Percentiles rank a stretch among this genome's conserved stretches.
Conservation (phyloP, 64 coral and sea anemone species). For the Pachyseris speciosa region DNA sequence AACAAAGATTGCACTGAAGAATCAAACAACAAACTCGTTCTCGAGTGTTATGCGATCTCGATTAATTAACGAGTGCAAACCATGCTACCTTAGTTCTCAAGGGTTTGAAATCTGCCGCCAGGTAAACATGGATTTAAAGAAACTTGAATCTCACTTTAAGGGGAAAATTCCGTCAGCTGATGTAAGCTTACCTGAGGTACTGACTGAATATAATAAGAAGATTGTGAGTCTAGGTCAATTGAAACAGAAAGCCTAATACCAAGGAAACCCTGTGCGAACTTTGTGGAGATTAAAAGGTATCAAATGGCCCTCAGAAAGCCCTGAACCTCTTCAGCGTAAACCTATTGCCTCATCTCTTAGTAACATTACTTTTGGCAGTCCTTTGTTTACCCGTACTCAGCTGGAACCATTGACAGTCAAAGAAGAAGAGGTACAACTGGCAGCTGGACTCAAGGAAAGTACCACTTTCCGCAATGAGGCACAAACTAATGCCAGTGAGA, state of each 20-base stretch:
- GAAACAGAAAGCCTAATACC: too few relatives aligned
- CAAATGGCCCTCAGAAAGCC: neutral
- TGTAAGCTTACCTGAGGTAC: neutral
- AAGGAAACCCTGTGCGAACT: slow-evolving; percentile 29
- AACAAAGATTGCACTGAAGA: slow-evolving; percentile 15
- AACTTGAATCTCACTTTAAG: slow-evolving; percentile 30
- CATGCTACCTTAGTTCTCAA: slow-evolving; percentile 28
- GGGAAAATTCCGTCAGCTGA: slow-evolving; percentile 13
- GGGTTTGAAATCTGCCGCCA: slow-evolving; percentile 16
- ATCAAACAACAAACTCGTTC: neutral
- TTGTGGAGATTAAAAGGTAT: slow-evolving; percentile 38
- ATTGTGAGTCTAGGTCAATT: too few relatives aligned
- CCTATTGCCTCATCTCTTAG: too few relatives aligned
- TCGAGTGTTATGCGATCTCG: neutral
- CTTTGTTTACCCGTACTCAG: too few relatives aligned
- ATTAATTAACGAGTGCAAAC: slow-evolving; percentile 15
- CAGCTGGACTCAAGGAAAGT: too few relatives aligned
- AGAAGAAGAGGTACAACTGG: too few relatives aligned
- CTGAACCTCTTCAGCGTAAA: too few relatives aligned
- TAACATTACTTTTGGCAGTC: too few relatives aligned
- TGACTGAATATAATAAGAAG: slow-evolving; percentile 16
- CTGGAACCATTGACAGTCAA: too few relatives aligned
- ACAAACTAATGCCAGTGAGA: too few relatives aligned
- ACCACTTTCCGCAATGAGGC: too few relatives aligned
- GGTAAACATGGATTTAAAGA: slow-evolving; percentile 30